Conservation (phyloP, 2,113 vertebrate genomes). For the Morone chrysops region DNA sequence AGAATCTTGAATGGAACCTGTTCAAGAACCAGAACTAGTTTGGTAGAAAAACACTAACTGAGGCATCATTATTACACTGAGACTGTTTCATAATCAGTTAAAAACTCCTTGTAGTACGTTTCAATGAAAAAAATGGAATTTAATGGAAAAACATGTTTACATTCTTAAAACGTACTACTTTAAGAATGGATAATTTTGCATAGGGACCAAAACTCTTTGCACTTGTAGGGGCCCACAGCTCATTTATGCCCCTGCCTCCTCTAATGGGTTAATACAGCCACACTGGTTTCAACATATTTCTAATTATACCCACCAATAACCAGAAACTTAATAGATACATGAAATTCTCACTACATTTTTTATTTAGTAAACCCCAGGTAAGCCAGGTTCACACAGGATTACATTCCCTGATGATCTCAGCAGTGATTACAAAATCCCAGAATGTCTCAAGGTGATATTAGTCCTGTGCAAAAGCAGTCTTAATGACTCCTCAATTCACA, state of each 20-base stretch:
- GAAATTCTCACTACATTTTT: neutral
- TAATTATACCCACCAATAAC: neutral
- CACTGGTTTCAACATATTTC: neutral
- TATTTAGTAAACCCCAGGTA: slow-evolving; percentile 10
- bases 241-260: neutral
- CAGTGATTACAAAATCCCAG: slow-evolving; percentile 31
- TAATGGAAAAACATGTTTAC: neutral
- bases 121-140: neutral
- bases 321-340: neutral
- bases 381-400: slow-evolving; percentile 45
- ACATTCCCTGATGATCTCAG: slow-evolving; percentile 46
- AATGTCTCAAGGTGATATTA: slow-evolving; percentile 56
- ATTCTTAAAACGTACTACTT: neutral
- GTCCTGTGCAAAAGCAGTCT: slow-evolving; percentile 60
- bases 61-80: too few relatives aligned
- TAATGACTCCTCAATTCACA: slow-evolving; percentile 52
- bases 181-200: neutral
- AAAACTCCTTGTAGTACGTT: too few relatives aligned
- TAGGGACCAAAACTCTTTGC: neutral
- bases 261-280: neutral
- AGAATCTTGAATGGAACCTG: too few relatives aligned
- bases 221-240: neutral
- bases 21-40: too few relatives aligned
- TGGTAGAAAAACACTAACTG: too few relatives aligned
- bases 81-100: too few relatives aligned